Conservation (phyloP, 2,888 invertebrate species). For the Cataglyphis rosenhaueri region DNA sequence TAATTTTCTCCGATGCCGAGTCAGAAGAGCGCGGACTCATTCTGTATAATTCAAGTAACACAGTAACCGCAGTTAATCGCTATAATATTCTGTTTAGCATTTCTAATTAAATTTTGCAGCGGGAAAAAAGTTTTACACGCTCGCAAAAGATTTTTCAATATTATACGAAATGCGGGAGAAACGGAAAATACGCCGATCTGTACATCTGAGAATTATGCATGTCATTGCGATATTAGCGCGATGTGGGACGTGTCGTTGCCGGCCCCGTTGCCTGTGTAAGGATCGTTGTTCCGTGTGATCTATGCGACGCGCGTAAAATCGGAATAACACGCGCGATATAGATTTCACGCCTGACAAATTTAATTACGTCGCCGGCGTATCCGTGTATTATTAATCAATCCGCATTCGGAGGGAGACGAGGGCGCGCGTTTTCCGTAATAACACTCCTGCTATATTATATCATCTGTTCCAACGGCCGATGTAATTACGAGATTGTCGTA, state of each 20-base stretch:
- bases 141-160: not conserved
- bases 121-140: not conserved
- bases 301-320: constrained; percentile 54
- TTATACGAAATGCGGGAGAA: not conserved
- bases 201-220: constrained; percentile 36
- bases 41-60: not conserved
- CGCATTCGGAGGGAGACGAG: constrained; percentile 33
- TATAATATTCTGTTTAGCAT: not conserved
- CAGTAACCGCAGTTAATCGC: not conserved
- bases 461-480: constrained; percentile 50
- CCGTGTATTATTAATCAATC: constrained; percentile 54
- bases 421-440: constrained; percentile 51
- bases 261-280: constrained; percentile 23
- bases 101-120: not conserved
- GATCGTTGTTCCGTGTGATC: constrained; percentile 52
- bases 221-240: constrained; percentile 8
- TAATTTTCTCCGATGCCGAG: not conserved
- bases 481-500: constrained; percentile 56
- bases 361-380: constrained; percentile 42
- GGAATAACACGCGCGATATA: constrained; percentile 52
- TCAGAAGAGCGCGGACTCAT: not conserved
- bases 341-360: constrained; percentile 56
- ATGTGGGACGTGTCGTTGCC: constrained; percentile 3
- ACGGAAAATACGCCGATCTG: not conserved
- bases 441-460: constrained; percentile 53